A percentile compares a stretch with the other conserved stretches of the same genome.
phyloP scores from a whole-genome alignment of 2,888 invertebrate species.

The Colletes collaris region DNA sequence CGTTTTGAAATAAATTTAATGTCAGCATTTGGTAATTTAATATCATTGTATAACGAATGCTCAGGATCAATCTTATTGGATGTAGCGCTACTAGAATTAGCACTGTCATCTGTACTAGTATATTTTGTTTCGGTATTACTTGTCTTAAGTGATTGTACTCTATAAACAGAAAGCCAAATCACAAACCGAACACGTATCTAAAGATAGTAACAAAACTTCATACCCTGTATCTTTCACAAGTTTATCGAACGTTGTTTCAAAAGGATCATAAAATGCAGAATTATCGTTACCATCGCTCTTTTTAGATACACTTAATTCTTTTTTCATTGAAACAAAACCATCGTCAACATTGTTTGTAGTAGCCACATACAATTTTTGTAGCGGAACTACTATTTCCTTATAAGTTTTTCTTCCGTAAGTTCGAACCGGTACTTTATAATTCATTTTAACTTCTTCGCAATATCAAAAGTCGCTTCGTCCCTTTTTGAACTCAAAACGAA shows the following conservation, averaged over 20 bases:
- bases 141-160: neutral
- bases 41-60: neutral
- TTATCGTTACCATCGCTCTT: conserved; percentile 20
- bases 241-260: conserved; percentile 77
- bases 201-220: conserved; percentile 35
- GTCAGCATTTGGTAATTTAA: neutral
- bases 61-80: conserved; percentile 5
- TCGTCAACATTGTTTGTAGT: neutral
- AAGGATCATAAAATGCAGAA: conserved; percentile 62
- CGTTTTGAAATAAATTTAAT: neutral
- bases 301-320: neutral
- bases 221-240: conserved; percentile 69
- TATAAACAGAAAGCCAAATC: conserved; percentile 8
- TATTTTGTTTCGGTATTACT: neutral
- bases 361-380: conserved; percentile 8
- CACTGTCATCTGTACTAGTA: conserved; percentile 20
- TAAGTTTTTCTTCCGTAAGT: conserved; percentile 56
- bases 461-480: neutral
- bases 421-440: conserved; percentile 48
- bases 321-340: neutral
- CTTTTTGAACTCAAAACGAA: neutral
- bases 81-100: neutral
- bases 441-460: conserved; percentile 20
- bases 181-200: neutral
- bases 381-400: neutral